These are phyloP conservation scores for Parelbella ahira DNA, from an alignment of 2,888 invertebrate species.

Conservation along the genomic window DNA sequence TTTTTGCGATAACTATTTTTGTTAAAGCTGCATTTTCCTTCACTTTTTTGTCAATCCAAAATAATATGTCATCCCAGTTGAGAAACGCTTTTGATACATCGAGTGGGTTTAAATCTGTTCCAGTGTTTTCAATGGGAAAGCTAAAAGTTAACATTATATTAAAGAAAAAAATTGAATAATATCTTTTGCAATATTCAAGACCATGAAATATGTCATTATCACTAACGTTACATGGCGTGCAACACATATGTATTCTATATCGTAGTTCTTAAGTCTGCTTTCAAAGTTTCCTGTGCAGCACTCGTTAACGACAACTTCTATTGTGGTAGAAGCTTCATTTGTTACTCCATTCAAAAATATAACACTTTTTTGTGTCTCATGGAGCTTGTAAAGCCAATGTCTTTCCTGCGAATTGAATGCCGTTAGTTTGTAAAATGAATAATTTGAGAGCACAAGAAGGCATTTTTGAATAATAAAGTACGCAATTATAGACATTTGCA, in stretches of 20 bases:
- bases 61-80: conserved; percentile 39
- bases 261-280: conserved; percentile 38
- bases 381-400: conserved; percentile 43
- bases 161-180: too few species aligned
- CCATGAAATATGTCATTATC: too few species aligned
- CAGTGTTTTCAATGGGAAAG: too few species aligned
- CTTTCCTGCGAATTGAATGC: conserved; percentile 59
- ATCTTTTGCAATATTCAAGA: too few species aligned
- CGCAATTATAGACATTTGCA: too few species aligned
- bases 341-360: conserved; percentile 58
- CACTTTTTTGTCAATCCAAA: conserved; percentile 40
- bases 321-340: conserved; percentile 60
- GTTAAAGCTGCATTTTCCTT: conserved; percentile 36
- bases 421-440: conserved; percentile 50
- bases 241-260: conserved; percentile 45
- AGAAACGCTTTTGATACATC: conserved; percentile 35
- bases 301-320: conserved; percentile 48
- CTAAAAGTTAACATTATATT: too few species aligned
- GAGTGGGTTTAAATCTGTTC: too few species aligned
- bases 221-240: conserved; percentile 8
- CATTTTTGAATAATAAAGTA: too few species aligned
- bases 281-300: conserved; percentile 42
- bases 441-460: too few species aligned
- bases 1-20: conserved; percentile 47
- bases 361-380: conserved; percentile 37